These are phyloP conservation scores for Stichodactyla helianthus DNA, from an alignment of 64 coral and sea anemone species.

Conservation along the genomic window DNA sequence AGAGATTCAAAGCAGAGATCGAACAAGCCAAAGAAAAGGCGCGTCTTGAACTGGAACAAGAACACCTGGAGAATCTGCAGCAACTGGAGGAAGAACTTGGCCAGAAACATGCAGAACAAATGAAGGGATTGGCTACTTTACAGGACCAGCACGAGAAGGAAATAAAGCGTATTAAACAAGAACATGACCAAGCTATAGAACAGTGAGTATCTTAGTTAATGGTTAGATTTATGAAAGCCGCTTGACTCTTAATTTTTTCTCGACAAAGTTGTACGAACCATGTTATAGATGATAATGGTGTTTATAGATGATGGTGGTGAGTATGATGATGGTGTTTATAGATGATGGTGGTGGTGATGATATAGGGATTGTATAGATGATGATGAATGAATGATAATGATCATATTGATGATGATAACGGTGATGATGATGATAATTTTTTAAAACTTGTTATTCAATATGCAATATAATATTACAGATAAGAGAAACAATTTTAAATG, in stretches of 20 bases:
- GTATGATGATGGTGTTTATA: neutral
- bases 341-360: neutral
- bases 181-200: conserved; percentile 31
- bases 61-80: conserved; percentile 87
- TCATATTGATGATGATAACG: neutral
- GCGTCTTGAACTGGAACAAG: conserved; percentile 82
- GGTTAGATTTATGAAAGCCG: no score
- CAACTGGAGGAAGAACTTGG: conserved; percentile 71
- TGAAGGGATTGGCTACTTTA: conserved; percentile 61
- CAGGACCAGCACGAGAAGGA: conserved; percentile 78
- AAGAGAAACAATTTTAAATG: no score
- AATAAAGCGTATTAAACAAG: conserved; percentile 41
- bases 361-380: no score
- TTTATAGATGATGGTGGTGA: neutral
- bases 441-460: no score
- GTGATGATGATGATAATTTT: neutral
- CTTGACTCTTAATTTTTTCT: no score
- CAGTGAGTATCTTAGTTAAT: neutral
- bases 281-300: no score
- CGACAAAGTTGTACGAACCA: no score
- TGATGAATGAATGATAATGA: neutral
- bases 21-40: conserved; percentile 89
- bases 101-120: conserved; percentile 73
- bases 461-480: no score
- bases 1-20: conserved; percentile 70